phyloP scores from a whole-genome alignment of 1,140 invertebrate genomes.

The Trachymyrmex cornetzi region DNA sequence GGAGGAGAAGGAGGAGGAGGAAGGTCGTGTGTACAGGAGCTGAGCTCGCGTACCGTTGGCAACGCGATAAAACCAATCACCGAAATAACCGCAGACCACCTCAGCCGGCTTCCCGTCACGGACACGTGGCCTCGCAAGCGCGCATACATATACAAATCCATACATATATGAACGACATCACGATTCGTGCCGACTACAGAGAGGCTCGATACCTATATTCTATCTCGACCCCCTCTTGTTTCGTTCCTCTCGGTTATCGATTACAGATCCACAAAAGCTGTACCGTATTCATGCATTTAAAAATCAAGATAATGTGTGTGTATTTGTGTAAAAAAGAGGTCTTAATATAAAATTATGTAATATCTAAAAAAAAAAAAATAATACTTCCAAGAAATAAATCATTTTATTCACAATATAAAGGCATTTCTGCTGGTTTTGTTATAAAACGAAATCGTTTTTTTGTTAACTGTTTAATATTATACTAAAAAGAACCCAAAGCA shows the following conservation, averaged over 20 bases:
- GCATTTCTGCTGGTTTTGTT: too few relatives aligned
- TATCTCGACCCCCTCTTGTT: conserved; percentile 34
- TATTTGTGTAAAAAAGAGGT: neutral
- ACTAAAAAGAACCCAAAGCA: too few relatives aligned
- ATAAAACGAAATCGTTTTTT: too few relatives aligned
- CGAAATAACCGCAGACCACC: conserved; percentile 85
- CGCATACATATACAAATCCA: neutral
- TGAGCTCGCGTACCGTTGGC: conserved; percentile 82
- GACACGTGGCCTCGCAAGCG: conserved; percentile 78
- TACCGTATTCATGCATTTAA: neutral
- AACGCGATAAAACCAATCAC: conserved; percentile 86
- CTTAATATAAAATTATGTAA: conserved; percentile 5
- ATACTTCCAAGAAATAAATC: too few relatives aligned
- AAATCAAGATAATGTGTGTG: neutral
- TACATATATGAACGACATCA: conserved; percentile 11
- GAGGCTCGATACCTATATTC: conserved; percentile 49
- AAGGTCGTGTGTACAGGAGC: conserved; percentile 66
- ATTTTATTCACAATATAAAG: too few relatives aligned
- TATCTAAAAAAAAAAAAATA: too few relatives aligned
- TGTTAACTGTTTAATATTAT: too few relatives aligned
- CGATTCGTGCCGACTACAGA: conserved; percentile 22
- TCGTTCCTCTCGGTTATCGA: conserved; percentile 33
- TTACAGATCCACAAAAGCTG: conserved; percentile 9
- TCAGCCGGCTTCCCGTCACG: conserved; percentile 79
- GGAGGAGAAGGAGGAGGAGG: conserved; percentile 11